Evolutionary conservation across 2,113 vertebrate genomes (phyloP).

Genomic region (Xiphorhynchus elegans): DNA sequence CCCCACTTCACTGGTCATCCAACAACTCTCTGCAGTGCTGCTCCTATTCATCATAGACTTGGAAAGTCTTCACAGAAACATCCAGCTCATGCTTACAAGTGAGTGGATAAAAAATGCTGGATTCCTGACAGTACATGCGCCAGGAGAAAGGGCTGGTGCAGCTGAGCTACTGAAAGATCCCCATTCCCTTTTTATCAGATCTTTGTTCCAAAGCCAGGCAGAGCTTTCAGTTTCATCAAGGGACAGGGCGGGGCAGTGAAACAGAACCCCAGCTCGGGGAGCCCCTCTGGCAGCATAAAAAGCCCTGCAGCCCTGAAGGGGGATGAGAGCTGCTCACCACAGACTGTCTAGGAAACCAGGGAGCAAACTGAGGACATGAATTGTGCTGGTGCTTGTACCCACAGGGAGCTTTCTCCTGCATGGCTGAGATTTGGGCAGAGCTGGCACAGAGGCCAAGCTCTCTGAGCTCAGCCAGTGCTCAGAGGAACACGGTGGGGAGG

Average conservation of each 20-base stretch:
- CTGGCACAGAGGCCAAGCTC: neutral
- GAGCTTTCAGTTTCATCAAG: neutral
- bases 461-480: neutral
- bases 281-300: neutral
- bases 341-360: neutral
- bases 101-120: neutral
- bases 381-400: neutral
- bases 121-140: neutral
- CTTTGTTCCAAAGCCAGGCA: neutral
- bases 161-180: neutral
- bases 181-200: neutral
- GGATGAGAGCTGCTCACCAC: neutral
- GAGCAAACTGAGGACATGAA: neutral
- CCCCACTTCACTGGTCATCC: neutral
- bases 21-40: neutral
- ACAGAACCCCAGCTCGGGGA: neutral
- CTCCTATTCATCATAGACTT: neutral
- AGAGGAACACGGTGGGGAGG: neutral
- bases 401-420: neutral
- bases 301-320: neutral
- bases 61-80: slow-evolving; percentile 8
- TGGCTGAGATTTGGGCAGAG: neutral
- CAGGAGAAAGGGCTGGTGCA: neutral
- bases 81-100: neutral
- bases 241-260: neutral